Conservation (phyloP, 2,888 invertebrate species). For the Drosophila formosana region DNA sequence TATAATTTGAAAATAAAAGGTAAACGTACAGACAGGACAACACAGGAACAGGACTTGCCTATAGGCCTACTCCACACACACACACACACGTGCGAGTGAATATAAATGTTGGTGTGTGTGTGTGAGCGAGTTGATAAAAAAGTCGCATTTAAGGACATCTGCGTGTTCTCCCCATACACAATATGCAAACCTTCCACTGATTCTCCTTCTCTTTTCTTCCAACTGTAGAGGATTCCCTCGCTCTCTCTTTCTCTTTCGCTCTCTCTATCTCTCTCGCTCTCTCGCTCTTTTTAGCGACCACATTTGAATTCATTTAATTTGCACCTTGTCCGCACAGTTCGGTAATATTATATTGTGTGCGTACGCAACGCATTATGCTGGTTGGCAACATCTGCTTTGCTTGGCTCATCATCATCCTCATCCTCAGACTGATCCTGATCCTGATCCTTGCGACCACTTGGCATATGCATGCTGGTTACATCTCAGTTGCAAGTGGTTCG, state of each 20-base stretch:
- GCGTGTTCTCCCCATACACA: conserved; percentile 68
- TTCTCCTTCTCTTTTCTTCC: conserved; percentile 11
- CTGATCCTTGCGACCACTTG: conserved; percentile 18
- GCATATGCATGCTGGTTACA: conserved; percentile 44
- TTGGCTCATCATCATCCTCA: neutral
- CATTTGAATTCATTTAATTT: conserved; percentile 79
- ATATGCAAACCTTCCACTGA: conserved; percentile 53
- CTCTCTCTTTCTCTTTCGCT: conserved; percentile 15
- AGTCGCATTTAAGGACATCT: conserved; percentile 83
- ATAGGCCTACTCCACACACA: conserved; percentile 26
- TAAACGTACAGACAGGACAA: conserved; percentile 32
- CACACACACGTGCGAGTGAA: conserved; percentile 10
- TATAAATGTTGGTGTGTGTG: conserved; percentile 13
- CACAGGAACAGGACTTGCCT: conserved; percentile 58
- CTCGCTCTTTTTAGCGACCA: conserved; percentile 40
- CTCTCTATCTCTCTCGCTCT: conserved; percentile 12
- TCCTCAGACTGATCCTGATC: neutral
- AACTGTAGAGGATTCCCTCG: neutral
- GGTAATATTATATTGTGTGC: conserved; percentile 64
- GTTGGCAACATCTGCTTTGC: conserved; percentile 38
- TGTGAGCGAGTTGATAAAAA: conserved; percentile 41
- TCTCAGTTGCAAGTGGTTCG: conserved; percentile 6
- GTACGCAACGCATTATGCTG: conserved; percentile 45
- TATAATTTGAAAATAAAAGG: conserved; percentile 71
- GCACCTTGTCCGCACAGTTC: conserved; percentile 72